A percentile compares a stretch with the other conserved stretches of the same genome.
phyloP scores from a whole-genome alignment of 2,797 vertebrate species.

The Spizella passerina region DNA sequence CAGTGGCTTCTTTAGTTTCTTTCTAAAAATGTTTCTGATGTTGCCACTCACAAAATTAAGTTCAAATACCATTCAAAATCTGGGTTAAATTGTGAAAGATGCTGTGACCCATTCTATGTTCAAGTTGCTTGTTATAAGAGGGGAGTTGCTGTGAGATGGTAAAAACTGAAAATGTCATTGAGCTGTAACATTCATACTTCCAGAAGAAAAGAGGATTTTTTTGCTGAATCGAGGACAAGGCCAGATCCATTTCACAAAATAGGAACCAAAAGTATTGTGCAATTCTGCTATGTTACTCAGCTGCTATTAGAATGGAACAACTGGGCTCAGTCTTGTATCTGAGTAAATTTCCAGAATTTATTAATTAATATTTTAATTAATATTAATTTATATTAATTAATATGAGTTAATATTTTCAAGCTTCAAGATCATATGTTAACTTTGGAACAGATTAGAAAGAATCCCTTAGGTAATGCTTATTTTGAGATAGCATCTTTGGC shows the following conservation, averaged over 20 bases:
- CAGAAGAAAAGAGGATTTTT: background rate
- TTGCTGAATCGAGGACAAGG: background rate
- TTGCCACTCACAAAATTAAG: conserved; percentile 55
- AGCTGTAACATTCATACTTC: background rate
- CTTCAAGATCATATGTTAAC: background rate
- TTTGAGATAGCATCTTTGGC: no score
- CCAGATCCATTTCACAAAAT: background rate
- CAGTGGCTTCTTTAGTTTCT: conserved; percentile 89
- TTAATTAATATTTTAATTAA: no score
- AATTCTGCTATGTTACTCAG: background rate
- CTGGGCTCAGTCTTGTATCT: background rate
- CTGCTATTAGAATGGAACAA: background rate
- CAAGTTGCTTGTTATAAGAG: background rate
- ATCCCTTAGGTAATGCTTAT: no score
- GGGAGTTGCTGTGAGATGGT: background rate
- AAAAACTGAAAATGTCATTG: background rate
- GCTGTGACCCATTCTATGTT: conserved; percentile 19
- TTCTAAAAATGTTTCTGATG: conserved; percentile 86
- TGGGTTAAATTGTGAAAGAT: conserved; percentile 60
- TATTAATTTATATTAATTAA: no score
- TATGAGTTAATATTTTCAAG: background rate
- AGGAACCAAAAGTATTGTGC: background rate
- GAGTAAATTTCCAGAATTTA: background rate
- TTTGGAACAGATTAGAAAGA: background rate
- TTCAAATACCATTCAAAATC: conserved; percentile 65